Evolutionary conservation across 2,113 vertebrate species (phyloP), one percentile per base, ranked within the genome.

Genomic region (Brienomyrus brachyistius): DNA sequence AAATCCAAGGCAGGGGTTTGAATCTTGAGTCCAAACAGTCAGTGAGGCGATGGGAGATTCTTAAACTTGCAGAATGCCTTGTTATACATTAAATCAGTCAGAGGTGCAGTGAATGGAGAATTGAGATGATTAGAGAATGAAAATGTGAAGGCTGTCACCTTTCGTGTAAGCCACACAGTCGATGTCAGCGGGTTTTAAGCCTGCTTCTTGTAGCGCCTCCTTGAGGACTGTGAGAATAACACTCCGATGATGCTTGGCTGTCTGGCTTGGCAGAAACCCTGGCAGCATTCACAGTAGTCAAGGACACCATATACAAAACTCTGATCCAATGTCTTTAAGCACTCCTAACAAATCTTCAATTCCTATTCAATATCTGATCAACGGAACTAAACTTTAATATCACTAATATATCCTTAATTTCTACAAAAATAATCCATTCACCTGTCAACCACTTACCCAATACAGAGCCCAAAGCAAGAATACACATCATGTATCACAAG

Each of bases 101-200:
- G 62, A 66, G 62, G 74, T 43, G 74, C 8, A 40, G 31, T 80
- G 74, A 80, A 80, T 70, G n/a, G n/a, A 27, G 62, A 31, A 31
- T 15, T 70, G n/a, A 31, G 62, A 11, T 5, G 1, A 13, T 70
- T 70, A 45, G 77, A 82, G 35, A 5, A 84, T 23, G 43, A 84
- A 10, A n/a, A 84, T 23, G 10, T 43, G 31, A 23, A 70, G 19
- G 31, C n/a, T 9, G 77, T 31, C 92, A 97, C 98, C 98, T 95
- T 98, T 98, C 9, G 98, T 98, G 91, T 96, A 98, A 0, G 98
- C 97, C 88, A 98, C 94, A 91, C 97, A 97, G 87, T 98, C 97
- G 0, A 98, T 94, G 74, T 98, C 96, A 15, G 94, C 91, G 11
- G 96, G 95, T 59, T 95, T 92, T 47, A 98, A 80, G 2, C 94